Base-by-base conservation (phyloP, 2,113 vertebrate genomes). In the Tapirus terrestris region DNA sequence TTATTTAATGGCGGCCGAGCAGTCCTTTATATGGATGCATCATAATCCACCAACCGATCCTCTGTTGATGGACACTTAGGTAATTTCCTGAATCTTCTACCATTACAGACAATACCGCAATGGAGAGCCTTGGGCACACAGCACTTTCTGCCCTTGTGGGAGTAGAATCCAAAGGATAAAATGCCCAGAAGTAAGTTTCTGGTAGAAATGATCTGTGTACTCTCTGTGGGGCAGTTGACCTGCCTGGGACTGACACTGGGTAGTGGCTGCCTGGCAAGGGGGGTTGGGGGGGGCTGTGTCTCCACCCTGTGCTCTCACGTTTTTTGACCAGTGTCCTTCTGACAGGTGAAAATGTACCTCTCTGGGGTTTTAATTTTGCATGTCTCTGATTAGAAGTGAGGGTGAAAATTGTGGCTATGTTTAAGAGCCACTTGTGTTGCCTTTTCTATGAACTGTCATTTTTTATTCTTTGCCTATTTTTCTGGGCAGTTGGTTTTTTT, bases 81-180 rank as follows among this genome's bases (percentile, higher is more conserved):
- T 1, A 29, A 31, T 39, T 13, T 58, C 33, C 48, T 1, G 4
- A 4, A n/a, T 11, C 29, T 18, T 23, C n/a, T 43, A 56, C 92
- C 9, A 0, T 39, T 12, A n/a, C 10, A 36, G 5, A 48, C 13
- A 20, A 17, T 12, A 0, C 3, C 6, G 21, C 25, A 6, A 2
- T 0, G n/a, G 10, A 70, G 31, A 45, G 36, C 39, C 20, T 36
- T 6, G 20, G 7, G 36, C 33, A 10, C 13, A 11, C 3, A 21
- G 8, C 3, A 1, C 1, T 29, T 43, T 63, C 72, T 8, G n/a
- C 18, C 8, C 48, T 65, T 0, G 2, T 27, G 51, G 0, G 39
- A 45, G 4, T 9, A 2, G 29, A 14, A 36, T 17, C 29, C 36
- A 27, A 76, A 70, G 83, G 9, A 3, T 21, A 6, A 23, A 48